These are phyloP conservation scores for Seriola aureovittata DNA, from an alignment of 2,113 vertebrate genomes.

Conservation along the genomic window DNA sequence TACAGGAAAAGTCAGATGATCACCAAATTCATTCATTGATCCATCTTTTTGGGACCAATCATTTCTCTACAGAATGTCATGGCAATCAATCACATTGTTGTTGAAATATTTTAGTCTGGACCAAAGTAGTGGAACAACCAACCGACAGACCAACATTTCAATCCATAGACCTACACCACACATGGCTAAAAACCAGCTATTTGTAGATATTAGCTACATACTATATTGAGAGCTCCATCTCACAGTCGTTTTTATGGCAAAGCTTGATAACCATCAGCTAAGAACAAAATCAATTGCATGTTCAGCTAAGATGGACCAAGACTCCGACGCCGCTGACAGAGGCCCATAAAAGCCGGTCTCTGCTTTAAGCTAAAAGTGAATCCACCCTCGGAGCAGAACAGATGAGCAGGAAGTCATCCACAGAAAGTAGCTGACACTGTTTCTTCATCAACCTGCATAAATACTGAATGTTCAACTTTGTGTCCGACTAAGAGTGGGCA, in stretches of 20 bases:
- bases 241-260: neutral
- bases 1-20: neutral
- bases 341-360: neutral
- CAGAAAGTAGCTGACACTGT: constrained; percentile 52
- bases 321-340: neutral
- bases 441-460: constrained; percentile 62
- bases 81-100: too few relatives aligned
- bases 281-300: neutral
- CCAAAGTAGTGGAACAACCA: neutral
- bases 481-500: constrained; percentile 40
- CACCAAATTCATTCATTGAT: neutral
- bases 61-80: too few relatives aligned
- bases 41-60: too few relatives aligned
- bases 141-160: neutral
- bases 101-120: too few relatives aligned
- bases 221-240: neutral
- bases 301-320: neutral
- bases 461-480: constrained; percentile 66
- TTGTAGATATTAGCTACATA: neutral
- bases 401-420: constrained; percentile 5
- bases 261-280: neutral
- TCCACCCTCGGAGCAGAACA: neutral
- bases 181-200: neutral
- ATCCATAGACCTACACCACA: neutral
- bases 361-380: constrained; percentile 3